Conservation (phyloP, 2,888 invertebrate genomes). For the Agrochola lychnidis region DNA sequence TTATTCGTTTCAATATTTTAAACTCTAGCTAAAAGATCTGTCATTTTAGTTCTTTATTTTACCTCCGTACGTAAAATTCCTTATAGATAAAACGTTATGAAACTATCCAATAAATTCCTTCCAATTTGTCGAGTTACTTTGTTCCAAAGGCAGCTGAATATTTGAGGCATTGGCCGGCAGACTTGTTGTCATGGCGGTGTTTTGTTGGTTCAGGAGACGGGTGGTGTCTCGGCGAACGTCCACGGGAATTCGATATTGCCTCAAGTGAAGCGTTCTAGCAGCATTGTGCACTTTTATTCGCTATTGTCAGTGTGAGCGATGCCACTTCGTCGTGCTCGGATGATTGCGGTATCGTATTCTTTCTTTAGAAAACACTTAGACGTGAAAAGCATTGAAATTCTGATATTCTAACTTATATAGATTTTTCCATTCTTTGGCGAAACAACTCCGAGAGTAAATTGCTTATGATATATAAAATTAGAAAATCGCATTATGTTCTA, state of each 20-base stretch:
- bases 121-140: slow-evolving; percentile 25
- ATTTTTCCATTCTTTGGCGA: slow-evolving; percentile 27
- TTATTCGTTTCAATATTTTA: slow-evolving; percentile 64
- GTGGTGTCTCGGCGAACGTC: slow-evolving; percentile 62
- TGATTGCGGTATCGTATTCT: slow-evolving; percentile 77
- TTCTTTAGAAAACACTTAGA: slow-evolving; percentile 66
- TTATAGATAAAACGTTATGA: slow-evolving; percentile 1
- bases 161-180: slow-evolving; percentile 50
- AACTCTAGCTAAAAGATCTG: slow-evolving; percentile 57
- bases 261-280: slow-evolving; percentile 78
- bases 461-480: not conserved
- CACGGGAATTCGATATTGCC: slow-evolving; percentile 82
- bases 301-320: slow-evolving; percentile 78
- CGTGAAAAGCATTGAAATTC: slow-evolving; percentile 61
- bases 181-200: slow-evolving; percentile 58
- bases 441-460: slow-evolving; percentile 16
- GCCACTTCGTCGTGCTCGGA: slow-evolving; percentile 74
- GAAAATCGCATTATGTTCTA: not conserved
- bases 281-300: slow-evolving; percentile 83
- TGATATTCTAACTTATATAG: slow-evolving; percentile 51
- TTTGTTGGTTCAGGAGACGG: slow-evolving; percentile 69
- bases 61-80: not conserved
- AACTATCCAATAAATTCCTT: slow-evolving; percentile 32
- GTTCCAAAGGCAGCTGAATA: slow-evolving; percentile 54
- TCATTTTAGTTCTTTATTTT: slow-evolving; percentile 29